Base-by-base conservation (phyloP, 2,888 invertebrate genomes). In the Rosalia funebris region DNA sequence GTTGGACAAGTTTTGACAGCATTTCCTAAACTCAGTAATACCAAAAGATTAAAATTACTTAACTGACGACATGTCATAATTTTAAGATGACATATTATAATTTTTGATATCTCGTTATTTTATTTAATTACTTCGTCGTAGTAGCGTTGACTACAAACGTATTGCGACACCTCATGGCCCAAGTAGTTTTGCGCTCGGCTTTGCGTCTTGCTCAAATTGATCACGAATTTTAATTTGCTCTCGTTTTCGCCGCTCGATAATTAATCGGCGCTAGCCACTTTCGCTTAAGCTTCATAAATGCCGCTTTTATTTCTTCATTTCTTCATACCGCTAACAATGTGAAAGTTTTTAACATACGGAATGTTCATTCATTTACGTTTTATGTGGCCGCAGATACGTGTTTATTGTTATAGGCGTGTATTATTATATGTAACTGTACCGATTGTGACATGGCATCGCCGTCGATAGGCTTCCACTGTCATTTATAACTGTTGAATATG, bases 321-420 rank as follows among this genome's bases (percentile, higher is more conserved):
- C 14, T 10, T 48, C n/a, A n/a, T n/a, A 32, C 14, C 14, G 11
- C 32, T 10, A 16, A n/a, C 46, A 46, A 46, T 46, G 48, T 48
- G 48, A 48, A 48, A 48, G 48, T 48, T 48, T 48, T 48, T 46
- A 34, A 36, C 34, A 15, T n/a, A 36, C 36, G 19, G 17, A 48
- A 48, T 36, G 19, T 48, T 48, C 48, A 19, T 34, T 48, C 36
- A 32, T 36, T 48, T 32, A 15, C 15, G 14, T 46, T 32, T 31
- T 14, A 32, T 15, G 15, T 14, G 20, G n/a, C 32, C 32, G 31
- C 15, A 3, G 25, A 25, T 25, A 25, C 25, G 25, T 25, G 25
- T 25, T 7, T 25, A 25, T 3, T 25, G 7, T 25, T 25, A n/a
- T n/a, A 25, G 25, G 25, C 25, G n/a, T n/a, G 25, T 25, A 25